Conservation (phyloP, 2,888 invertebrate species). For the Digitonthophagus gazella region DNA sequence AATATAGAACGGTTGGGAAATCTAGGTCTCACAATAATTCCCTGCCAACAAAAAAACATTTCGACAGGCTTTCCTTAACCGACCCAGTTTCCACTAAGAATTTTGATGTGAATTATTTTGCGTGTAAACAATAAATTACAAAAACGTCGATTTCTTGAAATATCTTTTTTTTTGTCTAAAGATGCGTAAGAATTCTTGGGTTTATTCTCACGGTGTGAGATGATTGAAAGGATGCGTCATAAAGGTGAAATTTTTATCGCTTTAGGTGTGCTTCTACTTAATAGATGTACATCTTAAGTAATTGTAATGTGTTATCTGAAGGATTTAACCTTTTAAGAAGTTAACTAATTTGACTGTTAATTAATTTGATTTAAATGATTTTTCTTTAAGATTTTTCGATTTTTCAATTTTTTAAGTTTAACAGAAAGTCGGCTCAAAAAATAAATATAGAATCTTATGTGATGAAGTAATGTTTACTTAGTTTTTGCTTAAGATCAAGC, state of each 20-base stretch:
- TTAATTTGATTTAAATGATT: no score
- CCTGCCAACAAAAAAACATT: not conserved
- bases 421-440: no score
- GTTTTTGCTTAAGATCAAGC: no score
- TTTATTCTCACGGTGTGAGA: constrained; percentile 1
- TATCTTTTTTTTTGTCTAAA: no score
- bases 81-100: constrained; percentile 8
- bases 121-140: constrained; percentile 13
- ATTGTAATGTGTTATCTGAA: not conserved
- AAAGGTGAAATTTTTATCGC: not conserved
- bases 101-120: constrained; percentile 11
- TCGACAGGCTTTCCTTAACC: constrained; percentile 4
- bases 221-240: not conserved
- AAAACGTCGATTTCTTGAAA: constrained; percentile 11
- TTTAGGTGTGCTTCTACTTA: not conserved
- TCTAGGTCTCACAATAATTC: not conserved
- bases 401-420: no score
- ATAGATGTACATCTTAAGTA: not conserved
- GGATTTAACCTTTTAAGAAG: no score
- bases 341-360: no score
- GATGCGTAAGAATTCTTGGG: not conserved
- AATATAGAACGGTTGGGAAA: not conserved
- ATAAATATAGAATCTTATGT: no score
- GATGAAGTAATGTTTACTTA: no score
- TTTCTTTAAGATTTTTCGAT: no score